Evolutionary conservation across 2,113 vertebrate species (phyloP), one percentile per base, ranked within the genome.

Genomic region (Podarcis cretensis): DNA sequence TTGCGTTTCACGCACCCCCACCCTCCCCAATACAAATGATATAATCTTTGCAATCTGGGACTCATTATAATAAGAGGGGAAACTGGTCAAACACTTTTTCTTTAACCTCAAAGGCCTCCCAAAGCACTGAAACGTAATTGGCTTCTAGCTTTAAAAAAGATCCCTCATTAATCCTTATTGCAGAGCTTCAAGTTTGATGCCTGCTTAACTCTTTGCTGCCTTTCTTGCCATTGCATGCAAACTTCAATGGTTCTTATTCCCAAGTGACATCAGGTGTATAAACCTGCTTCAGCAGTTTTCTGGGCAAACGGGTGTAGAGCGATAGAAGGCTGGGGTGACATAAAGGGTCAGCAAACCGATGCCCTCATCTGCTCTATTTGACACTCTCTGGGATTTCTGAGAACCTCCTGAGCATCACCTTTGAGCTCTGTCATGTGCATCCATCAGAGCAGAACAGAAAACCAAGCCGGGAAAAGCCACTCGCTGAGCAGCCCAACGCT

Each of bases 311-410:
- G 32, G 78, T 92, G 92, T 81, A 92, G 89, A 63, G 87, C 83
- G 90, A 85, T 88, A 86, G 93, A 93, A 92, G 88, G 86, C 88
- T 89, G 87, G 90, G 76, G 92, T 63, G 87, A 93, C 81, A 63
- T 84, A 84, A 90, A 6, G 68, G 90, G 91, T 95, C 92, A 92
- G 91, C 89, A 90, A 90, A 84, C 87, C 90, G 93, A 92, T 90
- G 91, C 89, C 90, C 92, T 92, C 89, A 89, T 76, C 88, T 21
- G 40, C 81, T 90, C 81, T 90, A 94, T 93, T 93, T 79, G 87
- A 80, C 90, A 94, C 93, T 93, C 91, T 90, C 88, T 94, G 93
- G 88, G 87, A 91, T 89, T 92, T 89, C 63, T 91, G 91, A 30
- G 92, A 93, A 83, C 80, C 86, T 89, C 87, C 21, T 0, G 79